Conservation (phyloP, 1,140 invertebrate genomes). For the Batillaria attramentaria region DNA sequence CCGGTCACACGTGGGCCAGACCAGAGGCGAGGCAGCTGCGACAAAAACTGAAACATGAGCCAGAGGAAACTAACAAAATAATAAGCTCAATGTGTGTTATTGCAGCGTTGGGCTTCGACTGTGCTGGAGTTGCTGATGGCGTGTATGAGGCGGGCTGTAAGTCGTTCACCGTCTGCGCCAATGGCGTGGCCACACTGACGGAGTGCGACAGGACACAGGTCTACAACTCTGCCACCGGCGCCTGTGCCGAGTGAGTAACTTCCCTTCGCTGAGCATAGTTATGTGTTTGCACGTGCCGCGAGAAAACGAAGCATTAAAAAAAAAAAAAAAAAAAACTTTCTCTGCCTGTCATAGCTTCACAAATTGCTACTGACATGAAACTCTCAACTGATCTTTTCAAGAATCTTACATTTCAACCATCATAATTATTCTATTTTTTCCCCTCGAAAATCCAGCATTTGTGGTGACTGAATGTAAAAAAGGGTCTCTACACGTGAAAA, state of each 20-base stretch:
- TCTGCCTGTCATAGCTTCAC: too few species aligned
- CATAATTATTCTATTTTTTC: too few species aligned
- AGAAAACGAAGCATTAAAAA: not conserved
- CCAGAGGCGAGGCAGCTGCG: too few species aligned
- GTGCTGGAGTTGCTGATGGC: conserved; percentile 36
- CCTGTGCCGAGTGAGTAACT: conserved; percentile 47
- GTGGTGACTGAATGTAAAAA: too few species aligned
- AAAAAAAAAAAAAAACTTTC: not conserved
- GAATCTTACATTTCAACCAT: too few species aligned
- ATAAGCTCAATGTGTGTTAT: too few species aligned
- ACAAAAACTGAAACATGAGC: too few species aligned
- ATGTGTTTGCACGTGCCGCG: not conserved
- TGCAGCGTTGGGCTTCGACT: conserved; percentile 37
- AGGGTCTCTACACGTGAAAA: too few species aligned
- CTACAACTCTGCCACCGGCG: conserved; percentile 40
- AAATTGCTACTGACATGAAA: too few species aligned
- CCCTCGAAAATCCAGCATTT: too few species aligned
- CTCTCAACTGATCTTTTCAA: not conserved
- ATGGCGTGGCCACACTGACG: conserved; percentile 30
- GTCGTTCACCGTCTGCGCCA: conserved; percentile 38
- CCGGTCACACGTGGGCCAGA: not conserved
- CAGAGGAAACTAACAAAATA: too few species aligned
- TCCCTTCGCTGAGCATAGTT: not conserved
- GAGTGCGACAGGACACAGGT: conserved; percentile 39
- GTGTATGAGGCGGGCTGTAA: conserved; percentile 48